Conservation (phyloP, 1,140 invertebrate species). For the Tetramorium parvispinum region DNA sequence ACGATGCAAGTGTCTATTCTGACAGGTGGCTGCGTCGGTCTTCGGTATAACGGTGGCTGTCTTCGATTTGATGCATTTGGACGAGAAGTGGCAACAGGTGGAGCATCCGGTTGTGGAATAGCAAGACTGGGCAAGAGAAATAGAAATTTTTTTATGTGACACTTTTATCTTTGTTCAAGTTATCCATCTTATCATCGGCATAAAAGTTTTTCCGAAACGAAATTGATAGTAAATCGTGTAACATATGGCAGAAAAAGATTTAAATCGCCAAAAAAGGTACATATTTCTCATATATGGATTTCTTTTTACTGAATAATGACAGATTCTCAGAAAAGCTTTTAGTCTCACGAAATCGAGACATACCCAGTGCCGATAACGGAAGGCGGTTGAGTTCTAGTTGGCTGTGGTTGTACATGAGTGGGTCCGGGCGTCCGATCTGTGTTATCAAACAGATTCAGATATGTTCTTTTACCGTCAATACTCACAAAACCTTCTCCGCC, state of each 20-base stretch:
- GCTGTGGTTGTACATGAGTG: slow-evolving; percentile 75
- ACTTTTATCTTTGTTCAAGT: background rate
- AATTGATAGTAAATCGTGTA: background rate
- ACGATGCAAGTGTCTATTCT: slow-evolving; percentile 97
- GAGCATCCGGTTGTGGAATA: slow-evolving; percentile 78
- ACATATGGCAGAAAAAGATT: background rate
- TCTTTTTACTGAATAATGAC: background rate
- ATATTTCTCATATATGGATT: background rate
- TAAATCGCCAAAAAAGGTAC: background rate
- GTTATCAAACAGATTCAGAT: slow-evolving; percentile 93
- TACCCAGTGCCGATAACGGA: slow-evolving; percentile 85
- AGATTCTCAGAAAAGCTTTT: background rate
- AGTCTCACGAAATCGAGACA: slow-evolving; percentile 67
- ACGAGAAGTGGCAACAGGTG: slow-evolving; percentile 62
- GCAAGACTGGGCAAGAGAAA: slow-evolving; percentile 74
- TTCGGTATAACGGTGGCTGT: slow-evolving; percentile 85
- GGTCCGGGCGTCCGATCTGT: slow-evolving; percentile 75
- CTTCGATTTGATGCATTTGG: slow-evolving; percentile 76
- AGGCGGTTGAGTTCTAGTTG: slow-evolving; percentile 78
- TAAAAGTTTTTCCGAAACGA: background rate
- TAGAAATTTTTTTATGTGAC: background rate
- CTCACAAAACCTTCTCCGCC: slow-evolving; percentile 94
- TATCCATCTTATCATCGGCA: background rate
- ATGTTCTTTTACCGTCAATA: slow-evolving; percentile 96
- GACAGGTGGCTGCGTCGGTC: slow-evolving; percentile 89